Evolutionary conservation across 2,113 vertebrate species (phyloP).

Genomic region (Platichthys flesus): DNA sequence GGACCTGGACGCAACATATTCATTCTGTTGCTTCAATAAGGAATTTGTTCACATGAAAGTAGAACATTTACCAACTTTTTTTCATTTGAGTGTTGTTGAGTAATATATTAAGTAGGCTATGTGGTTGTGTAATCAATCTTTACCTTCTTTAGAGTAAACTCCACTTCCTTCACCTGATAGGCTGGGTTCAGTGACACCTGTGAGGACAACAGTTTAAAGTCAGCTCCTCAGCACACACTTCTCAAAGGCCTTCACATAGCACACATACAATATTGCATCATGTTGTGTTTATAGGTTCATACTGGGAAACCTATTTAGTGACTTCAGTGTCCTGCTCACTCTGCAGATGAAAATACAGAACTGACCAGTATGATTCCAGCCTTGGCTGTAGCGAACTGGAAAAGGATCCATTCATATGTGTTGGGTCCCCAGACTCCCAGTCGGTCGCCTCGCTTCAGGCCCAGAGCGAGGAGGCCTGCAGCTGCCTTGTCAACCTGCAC

Average conservation of each 20-base stretch:
- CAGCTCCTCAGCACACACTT: background rate
- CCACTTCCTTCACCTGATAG: slow-evolving; percentile 88
- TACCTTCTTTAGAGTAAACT: slow-evolving; percentile 90
- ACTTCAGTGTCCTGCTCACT: slow-evolving; percentile 14
- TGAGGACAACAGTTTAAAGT: background rate
- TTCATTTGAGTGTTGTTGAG: no score
- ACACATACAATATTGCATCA: background rate
- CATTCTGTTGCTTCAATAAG: background rate
- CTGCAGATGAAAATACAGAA: background rate
- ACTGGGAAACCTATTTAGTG: no score
- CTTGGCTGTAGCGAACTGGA: slow-evolving; percentile 91
- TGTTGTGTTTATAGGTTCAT: background rate
- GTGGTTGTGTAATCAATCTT: background rate
- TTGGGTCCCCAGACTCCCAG: slow-evolving; percentile 95
- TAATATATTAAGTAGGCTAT: background rate
- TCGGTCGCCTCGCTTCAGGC: slow-evolving; percentile 88
- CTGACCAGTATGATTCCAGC: slow-evolving; percentile 94
- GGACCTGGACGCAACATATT: slow-evolving; percentile 82
- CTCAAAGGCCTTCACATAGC: background rate
- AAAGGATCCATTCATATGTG: slow-evolving; percentile 91
- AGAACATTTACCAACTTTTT: no score
- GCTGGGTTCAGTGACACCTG: slow-evolving; percentile 94
- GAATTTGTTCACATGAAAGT: background rate
- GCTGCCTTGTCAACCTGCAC: slow-evolving; percentile 77
- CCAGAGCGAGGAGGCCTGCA: slow-evolving; percentile 90